Base-by-base conservation (phyloP, 2,797 vertebrate species). In the Sibirionetta formosa region DNA sequence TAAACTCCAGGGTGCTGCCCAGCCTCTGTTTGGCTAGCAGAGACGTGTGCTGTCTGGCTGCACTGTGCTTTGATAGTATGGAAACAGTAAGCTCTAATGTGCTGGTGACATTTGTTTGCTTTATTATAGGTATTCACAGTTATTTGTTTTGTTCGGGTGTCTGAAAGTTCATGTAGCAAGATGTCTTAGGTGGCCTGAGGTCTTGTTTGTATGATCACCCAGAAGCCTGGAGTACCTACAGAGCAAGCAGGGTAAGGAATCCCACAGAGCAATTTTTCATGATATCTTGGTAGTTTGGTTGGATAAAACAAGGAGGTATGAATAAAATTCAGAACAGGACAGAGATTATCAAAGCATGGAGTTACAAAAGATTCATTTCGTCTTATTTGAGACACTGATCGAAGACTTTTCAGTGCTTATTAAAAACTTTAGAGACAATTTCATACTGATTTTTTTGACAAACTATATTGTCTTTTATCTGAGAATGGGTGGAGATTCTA, bases 301-400 rank as follows among this genome's bases (percentile, higher is more conserved):
- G 57, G 35, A 73, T 70, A 44, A 91, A 82, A 77, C 58, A 46
- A 80, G 24, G 48, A 42, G 8, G 33, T 58, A 8, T 22, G 33
- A 69, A 40, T 80, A 70, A 77, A 85, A 64, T 19, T 65, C 48
- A 29, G 35, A 72, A n/a, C 15, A 48, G 36, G 27, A 65, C 13
- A 50, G 33, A n/a, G 76, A 66, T 91, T 73, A 48, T 86, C 53
- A 70, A 66, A 82, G 35, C 27, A 68, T 71, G 14, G 10, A 51
- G 38, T 69, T 61, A 31, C 1, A 12, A 77, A 73, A 94, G 9
- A 15, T 33, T 85, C 20, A 56, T 72, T 65, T 89, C 36, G 17
- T 86, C 50, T 82, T n/a, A 66, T 82, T 77, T 69, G 31, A 86
- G 44, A 42, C 17, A 92, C 29, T 73, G 26, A 33, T 91, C n/a